Evolutionary conservation across 2,888 invertebrate genomes (phyloP), one percentile per base, ranked within the genome.

Genomic region (Ferrisia virgata): DNA sequence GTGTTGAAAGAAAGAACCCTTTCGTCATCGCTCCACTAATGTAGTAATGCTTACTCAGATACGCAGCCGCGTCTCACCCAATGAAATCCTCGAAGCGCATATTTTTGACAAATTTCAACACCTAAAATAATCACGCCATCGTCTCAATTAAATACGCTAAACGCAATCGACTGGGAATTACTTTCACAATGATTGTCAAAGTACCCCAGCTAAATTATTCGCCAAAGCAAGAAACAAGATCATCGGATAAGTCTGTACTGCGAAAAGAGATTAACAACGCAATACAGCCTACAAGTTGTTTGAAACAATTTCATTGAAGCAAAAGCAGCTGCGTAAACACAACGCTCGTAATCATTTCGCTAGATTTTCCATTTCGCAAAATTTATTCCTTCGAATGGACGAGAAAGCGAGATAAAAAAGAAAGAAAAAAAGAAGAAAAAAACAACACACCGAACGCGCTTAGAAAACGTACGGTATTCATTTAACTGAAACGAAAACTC

Each of bases 231-330:
- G 72, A 72, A 72, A 72, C 36, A 28, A 64, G 28, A 64, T 64
- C 58, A 64, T 64, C 72, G 33, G 72, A 28, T 64, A 72, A 72
- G 72, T 33, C n/a, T 33, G 58, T 28, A 64, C 64, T 28, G 72
- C 72, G 72, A 72, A 72, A 72, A 33, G 25, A 72, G 72, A 72
- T 72, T 72, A 72, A 72, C 72, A 33, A 72, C 72, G 72, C 33
- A 72, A 72, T 33, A 33, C 72, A 72, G 72, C n/a, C 72, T 72
- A 72, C 72, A 72, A 72, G 72, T 72, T 72, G 72, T 72, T 72
- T 72, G 33, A 72, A 72, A 72, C 33, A 72, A 31, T 72, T 72
- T 72, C 72, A 18, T 8, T 11, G 33, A 8, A 72, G 72, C 33
- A 72, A 72, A 33, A 22, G 72, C 72, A 72, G 72, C 72, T 72